Percentiles rank a stretch among this genome's conserved stretches.
These are phyloP conservation scores for Muscina levida DNA, from an alignment of 2,888 invertebrate species.

Conservation along the genomic window DNA sequence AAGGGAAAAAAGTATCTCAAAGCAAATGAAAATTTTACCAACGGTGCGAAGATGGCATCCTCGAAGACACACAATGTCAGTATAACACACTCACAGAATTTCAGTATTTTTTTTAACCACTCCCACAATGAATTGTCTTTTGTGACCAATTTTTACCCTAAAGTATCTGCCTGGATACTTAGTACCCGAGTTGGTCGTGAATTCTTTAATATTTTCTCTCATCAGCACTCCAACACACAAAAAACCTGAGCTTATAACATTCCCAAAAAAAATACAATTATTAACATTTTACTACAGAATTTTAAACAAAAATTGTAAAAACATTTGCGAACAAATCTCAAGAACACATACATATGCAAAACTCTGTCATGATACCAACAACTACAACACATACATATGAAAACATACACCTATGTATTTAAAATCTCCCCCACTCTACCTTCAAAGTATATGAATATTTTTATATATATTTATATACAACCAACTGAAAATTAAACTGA, in stretches of 20 bases:
- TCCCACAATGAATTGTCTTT: no score
- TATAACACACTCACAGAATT: no score
- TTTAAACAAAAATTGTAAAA: slow-evolving; percentile 33
- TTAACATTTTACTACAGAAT: neutral
- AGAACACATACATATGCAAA: slow-evolving; percentile 15
- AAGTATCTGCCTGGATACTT: no score
- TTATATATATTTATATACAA: neutral
- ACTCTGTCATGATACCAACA: neutral
- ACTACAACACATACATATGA: slow-evolving; percentile 1
- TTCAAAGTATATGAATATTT: neutral
- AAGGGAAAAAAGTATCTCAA: no score
- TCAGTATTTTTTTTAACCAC: no score
- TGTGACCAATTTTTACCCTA: no score
- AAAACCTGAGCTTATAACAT: slow-evolving; percentile 1
- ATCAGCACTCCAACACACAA: no score
- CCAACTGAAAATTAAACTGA: neutral
- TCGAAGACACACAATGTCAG: no score
- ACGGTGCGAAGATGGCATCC: no score
- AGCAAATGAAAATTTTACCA: no score
- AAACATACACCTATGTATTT: neutral
- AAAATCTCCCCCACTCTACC: neutral
- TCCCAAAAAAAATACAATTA: neutral
- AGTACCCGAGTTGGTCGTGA: no score
- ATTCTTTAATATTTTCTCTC: no score
- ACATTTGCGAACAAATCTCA: slow-evolving; percentile 5